Base-by-base conservation (phyloP, 1,140 invertebrate species). In the Bombus balteatus region DNA sequence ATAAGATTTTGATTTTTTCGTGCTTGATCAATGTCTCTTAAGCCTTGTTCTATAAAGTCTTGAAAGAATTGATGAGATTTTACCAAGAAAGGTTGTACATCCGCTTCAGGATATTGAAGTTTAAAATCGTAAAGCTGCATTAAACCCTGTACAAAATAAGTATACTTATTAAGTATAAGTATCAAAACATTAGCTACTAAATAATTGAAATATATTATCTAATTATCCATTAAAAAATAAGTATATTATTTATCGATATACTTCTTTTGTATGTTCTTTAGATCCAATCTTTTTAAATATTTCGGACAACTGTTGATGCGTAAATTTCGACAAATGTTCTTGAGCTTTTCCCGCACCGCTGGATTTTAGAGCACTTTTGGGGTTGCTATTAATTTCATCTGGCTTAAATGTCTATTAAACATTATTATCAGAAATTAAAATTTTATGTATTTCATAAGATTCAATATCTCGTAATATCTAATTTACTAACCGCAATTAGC, bases 251-350 rank as follows among this genome's bases (percentile, higher is more conserved):
- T 84, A 34, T 53, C n/a, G 22, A 72, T 12, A 47, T 41, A 97
- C 96, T 93, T 98, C 98, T 94, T 97, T 97, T 4, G 98, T 98
- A 87, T 98, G 97, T 88, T 98, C 97, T 93, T 98, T 98, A 28
- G 97, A 98, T 39, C 98, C 98, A 90, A 99, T 99, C 91, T 99
- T 97, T 93, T 98, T 98, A 91, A 99, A 98, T 92, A 99, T 99
- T 90, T 98, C 97, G 0, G 97, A 97, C 77, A 99, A 95, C 89
- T 97, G 97, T 83, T 98, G 98, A 92, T 98, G 98, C 10, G 97
- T 97, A 41, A 96, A 96, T 89, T 98, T 97, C 3, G 97, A 97
- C 66, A 98, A 90, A 65, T 96, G 94, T 88, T 96, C 96, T 83
- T 95, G 89, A 93, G 94, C 88, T 85, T 92, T 94, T 83, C 92